Base-by-base conservation (phyloP, 1,140 invertebrate genomes). In the Listronotus bonariensis region DNA sequence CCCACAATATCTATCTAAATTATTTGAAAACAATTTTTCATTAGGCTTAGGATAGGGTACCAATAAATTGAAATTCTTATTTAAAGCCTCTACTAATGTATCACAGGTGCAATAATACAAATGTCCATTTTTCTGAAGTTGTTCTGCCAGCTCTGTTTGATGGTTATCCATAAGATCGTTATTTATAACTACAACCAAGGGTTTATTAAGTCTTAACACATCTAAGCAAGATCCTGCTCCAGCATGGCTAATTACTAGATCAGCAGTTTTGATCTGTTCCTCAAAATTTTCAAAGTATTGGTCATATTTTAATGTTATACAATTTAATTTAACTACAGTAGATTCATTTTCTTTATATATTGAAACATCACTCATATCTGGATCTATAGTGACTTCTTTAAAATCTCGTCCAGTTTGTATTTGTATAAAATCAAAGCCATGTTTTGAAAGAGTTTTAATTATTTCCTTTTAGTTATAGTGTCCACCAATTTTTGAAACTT, bases 141-240 rank as follows among this genome's bases (percentile, higher is more conserved):
- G 87, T 68, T 92, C 81, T 0, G 96, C 96, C 46, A 99, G 80
- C 83, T 99, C 96, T 18, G 85, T 65, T 80, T 99, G 97, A 80
- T 99, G 97, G 79, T 98, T 98, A 70, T 92, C 85, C 95, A 99
- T 97, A 1, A 99, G 80, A 41, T 87, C 82, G 69, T 96, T 87
- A 79, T 99, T 99, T 9, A 95, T 85, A 6, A 99, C 95, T 14
- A 96, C 92, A 41, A 99, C 82, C n/a, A 98, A 80, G 1, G 88
- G 87, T 82, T 96, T 97, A 0, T 80, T 79, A 9, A 84, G 82
- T 64, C 87, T 86, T 9, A 99, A 81, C 36, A 88, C 88, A 82
- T 98, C 96, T 61, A 99, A 80, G 75, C 92, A 92, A 46, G 89
- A 97, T 0, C 97, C 97, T 38, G 96, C 96, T 7, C 97, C 97